Evolutionary conservation across 2,888 invertebrate genomes (phyloP).

Genomic region (Platycheirus albimanus): DNA sequence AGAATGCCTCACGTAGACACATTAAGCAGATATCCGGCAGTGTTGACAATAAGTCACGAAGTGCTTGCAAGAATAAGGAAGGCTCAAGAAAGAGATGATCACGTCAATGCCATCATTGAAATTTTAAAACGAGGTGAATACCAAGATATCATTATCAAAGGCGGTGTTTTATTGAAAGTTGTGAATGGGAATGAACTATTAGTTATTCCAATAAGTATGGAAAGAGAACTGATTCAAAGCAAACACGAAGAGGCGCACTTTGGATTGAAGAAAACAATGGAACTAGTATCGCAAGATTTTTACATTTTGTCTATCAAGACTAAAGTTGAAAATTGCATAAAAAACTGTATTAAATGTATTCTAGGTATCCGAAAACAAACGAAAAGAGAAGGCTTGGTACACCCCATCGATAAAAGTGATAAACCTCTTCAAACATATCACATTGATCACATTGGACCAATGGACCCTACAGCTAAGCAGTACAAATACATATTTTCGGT

Average conservation of each 20-base stretch:
- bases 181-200: neutral
- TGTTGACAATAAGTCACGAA: neutral
- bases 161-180: too few relatives aligned
- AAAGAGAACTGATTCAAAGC: neutral
- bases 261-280: neutral
- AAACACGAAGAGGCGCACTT: neutral
- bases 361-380: neutral
- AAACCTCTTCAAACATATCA: too few relatives aligned
- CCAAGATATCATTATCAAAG: neutral
- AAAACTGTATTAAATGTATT: neutral
- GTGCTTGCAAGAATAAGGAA: neutral
- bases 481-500: conserved; percentile 57
- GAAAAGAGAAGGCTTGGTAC: conserved; percentile 7
- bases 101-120: neutral
- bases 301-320: neutral
- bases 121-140: neutral
- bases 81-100: neutral
- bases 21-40: too few relatives aligned
- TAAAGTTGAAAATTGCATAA: neutral
- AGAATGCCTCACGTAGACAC: neutral
- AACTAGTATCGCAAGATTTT: neutral
- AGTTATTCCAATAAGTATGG: conserved; percentile 1
- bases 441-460: conserved; percentile 57
- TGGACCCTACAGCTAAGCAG: conserved; percentile 72
- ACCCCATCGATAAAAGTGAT: conserved; percentile 10